Evolutionary conservation across 1,140 invertebrate genomes (phyloP).

Genomic region (silkworm (Bombyx mori)): DNA sequence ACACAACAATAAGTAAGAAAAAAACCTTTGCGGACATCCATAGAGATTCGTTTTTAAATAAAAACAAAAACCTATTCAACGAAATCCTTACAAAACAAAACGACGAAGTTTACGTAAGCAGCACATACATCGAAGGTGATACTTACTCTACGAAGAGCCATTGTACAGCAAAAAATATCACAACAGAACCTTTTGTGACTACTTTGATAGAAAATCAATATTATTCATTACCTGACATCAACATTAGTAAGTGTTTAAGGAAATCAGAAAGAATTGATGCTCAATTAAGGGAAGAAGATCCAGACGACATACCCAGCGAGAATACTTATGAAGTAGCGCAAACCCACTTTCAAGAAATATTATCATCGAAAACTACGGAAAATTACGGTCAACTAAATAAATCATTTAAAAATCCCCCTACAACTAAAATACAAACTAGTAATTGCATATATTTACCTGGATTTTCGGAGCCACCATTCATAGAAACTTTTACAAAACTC

Average conservation of each 20-base stretch:
- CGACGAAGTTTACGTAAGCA: conserved; percentile 46
- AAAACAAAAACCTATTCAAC: conserved; percentile 36
- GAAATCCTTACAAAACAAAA: conserved; percentile 33
- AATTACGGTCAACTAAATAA: conserved; percentile 61
- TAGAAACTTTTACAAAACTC: conserved; percentile 51
- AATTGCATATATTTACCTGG: conserved; percentile 28
- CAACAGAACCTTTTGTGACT: conserved; percentile 67
- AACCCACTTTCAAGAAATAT: conserved; percentile 53
- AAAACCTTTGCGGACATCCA: conserved; percentile 58
- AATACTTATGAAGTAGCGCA: conserved; percentile 59
- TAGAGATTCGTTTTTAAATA: conserved; percentile 41
- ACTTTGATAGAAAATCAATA: conserved; percentile 77
- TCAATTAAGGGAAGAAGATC: conserved; percentile 71
- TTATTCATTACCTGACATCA: conserved; percentile 77
- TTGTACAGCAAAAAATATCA: conserved; percentile 62
- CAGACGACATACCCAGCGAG: conserved; percentile 56
- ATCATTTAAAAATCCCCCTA: conserved; percentile 23
- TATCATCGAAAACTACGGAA: conserved; percentile 39
- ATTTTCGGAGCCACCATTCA: conserved; percentile 34
- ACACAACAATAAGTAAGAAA: conserved; percentile 56
- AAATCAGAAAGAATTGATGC: conserved; percentile 78
- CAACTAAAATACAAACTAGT: conserved; percentile 22
- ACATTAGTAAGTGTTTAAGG: conserved; percentile 75
- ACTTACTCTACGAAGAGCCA: conserved; percentile 39
- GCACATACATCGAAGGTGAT: conserved; percentile 49